phyloP scores from a whole-genome alignment of 1,140 invertebrate genomes.

The Teleogryllus occipitalis region DNA sequence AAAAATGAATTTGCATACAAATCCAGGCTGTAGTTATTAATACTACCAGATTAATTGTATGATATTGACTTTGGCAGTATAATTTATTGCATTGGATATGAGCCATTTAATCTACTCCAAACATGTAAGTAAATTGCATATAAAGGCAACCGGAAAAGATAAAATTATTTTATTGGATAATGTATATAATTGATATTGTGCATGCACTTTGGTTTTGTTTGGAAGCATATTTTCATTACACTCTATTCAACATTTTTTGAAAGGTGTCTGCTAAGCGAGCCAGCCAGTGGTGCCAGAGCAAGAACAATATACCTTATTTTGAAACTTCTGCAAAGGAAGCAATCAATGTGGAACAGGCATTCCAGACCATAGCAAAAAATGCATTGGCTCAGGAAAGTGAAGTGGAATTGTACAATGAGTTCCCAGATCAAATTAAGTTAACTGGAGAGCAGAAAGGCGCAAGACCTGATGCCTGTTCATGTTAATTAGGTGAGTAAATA shows the following conservation, averaged over 20 bases:
- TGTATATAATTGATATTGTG: too few species aligned
- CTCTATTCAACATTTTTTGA: conserved; percentile 24
- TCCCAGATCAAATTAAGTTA: conserved; percentile 91
- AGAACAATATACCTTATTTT: conserved; percentile 98
- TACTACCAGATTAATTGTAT: neutral
- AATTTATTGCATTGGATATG: neutral
- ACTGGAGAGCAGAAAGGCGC: conserved; percentile 51
- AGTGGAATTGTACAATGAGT: conserved; percentile 92
- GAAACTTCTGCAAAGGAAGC: conserved; percentile 98
- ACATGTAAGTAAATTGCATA: neutral
- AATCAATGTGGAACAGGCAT: conserved; percentile 95
- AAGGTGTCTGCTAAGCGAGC: conserved; percentile 89
- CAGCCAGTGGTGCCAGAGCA: conserved; percentile 96
- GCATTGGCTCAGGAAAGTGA: conserved; percentile 78
- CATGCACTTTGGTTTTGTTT: too few species aligned
- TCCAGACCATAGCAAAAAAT: conserved; percentile 95
- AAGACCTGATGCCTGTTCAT: conserved; percentile 68
- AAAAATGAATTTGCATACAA: too few species aligned
- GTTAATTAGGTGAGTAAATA: conserved; percentile 40
- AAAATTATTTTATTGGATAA: too few species aligned
- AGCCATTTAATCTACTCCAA: neutral
- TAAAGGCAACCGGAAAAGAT: neutral
- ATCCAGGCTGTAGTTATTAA: too few species aligned
- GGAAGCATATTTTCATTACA: neutral
- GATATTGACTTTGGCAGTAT: neutral